Percentiles rank a stretch among this genome's conserved stretches.
These are phyloP conservation scores for Pygathrix nemaeus DNA, from an alignment of 2,113 vertebrate genomes.

Conservation along the genomic window DNA sequence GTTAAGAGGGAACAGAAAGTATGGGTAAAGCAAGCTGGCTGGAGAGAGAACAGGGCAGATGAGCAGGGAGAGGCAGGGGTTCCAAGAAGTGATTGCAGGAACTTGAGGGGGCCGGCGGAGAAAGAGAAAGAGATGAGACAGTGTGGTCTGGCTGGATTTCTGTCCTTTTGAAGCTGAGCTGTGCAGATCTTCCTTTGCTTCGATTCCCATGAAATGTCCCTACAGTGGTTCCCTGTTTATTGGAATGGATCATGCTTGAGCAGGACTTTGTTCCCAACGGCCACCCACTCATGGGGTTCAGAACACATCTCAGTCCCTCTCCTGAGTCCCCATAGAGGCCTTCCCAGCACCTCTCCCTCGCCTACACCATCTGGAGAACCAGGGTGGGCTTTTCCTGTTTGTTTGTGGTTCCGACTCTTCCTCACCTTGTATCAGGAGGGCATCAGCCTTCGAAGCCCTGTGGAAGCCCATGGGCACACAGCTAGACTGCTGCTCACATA, in stretches of 20 bases:
- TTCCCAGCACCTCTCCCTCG: too few relatives aligned
- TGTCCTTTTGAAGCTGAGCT: not conserved
- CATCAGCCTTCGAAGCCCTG: not conserved
- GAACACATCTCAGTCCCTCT: not conserved
- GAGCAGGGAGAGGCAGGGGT: not conserved
- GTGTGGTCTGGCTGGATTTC: too few relatives aligned
- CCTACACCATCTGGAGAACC: not conserved
- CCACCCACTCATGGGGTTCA: not conserved
- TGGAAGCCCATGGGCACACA: not conserved
- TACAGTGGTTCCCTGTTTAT: not conserved
- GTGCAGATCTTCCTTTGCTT: not conserved
- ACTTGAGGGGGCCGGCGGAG: not conserved
- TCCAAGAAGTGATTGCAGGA: not conserved
- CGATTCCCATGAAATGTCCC: not conserved
- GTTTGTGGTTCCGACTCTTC: not conserved
- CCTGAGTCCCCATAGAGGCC: not conserved
- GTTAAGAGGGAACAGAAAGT: not conserved
- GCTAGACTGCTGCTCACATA: not conserved
- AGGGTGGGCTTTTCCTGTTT: not conserved
- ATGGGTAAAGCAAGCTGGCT: not conserved
- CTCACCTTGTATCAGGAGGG: not conserved
- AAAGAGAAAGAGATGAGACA: not conserved
- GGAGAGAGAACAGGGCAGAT: not conserved
- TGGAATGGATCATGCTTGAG: not conserved
- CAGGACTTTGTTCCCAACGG: not conserved